These are phyloP conservation scores for Margaritifera margaritifera DNA, from an alignment of 2,888 invertebrate genomes.

Conservation along the genomic window DNA sequence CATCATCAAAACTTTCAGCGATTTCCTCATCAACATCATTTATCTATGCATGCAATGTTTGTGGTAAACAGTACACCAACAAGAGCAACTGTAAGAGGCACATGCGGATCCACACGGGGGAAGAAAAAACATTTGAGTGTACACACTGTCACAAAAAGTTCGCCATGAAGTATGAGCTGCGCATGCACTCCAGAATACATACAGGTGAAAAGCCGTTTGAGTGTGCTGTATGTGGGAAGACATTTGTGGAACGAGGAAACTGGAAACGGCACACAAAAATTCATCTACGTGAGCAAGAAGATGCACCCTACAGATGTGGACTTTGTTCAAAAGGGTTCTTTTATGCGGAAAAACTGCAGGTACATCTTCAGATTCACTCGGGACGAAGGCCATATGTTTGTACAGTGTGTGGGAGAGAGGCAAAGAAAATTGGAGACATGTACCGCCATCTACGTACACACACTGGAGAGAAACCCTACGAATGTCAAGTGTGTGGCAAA, in stretches of 20 bases:
- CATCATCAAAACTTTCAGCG: not conserved
- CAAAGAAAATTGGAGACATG: slow-evolving; percentile 43
- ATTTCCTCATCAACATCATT: slow-evolving; percentile 17
- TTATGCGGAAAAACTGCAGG: slow-evolving; percentile 40
- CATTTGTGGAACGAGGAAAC: slow-evolving; percentile 42
- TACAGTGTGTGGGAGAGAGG: slow-evolving; percentile 38
- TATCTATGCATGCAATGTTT: slow-evolving; percentile 43
- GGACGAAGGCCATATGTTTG: slow-evolving; percentile 41
- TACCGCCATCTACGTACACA: slow-evolving; percentile 39
- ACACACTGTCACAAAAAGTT: slow-evolving; percentile 37
- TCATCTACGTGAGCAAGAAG: slow-evolving; percentile 35
- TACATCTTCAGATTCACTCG: slow-evolving; percentile 40
- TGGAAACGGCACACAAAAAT: slow-evolving; percentile 39
- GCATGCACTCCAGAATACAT: slow-evolving; percentile 39
- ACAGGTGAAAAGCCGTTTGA: slow-evolving; percentile 43
- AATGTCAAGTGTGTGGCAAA: slow-evolving; percentile 42
- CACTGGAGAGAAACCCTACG: slow-evolving; percentile 40
- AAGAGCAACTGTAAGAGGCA: slow-evolving; percentile 44
- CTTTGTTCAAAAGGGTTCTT: slow-evolving; percentile 41
- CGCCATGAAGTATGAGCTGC: slow-evolving; percentile 36
- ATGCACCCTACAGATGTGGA: slow-evolving; percentile 34
- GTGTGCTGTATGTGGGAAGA: slow-evolving; percentile 44
- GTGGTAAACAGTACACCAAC: slow-evolving; percentile 42
- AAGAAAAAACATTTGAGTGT: slow-evolving; percentile 37
- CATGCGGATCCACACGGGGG: slow-evolving; percentile 38